Evolutionary conservation across 2,113 vertebrate genomes (phyloP).

Genomic region (Nycticryphes semicollaris): DNA sequence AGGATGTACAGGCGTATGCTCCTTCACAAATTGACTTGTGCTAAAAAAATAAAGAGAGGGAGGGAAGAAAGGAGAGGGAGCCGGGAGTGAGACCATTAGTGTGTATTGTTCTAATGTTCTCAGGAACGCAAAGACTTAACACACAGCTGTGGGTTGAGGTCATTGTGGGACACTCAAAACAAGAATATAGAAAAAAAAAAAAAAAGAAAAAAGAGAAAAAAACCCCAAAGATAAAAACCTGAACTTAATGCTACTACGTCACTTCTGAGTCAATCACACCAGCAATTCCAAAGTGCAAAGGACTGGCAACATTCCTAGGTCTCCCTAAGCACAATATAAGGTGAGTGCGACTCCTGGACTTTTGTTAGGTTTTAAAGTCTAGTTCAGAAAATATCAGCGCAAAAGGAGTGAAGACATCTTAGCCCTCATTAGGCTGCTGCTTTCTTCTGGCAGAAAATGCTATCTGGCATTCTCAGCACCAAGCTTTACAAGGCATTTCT

Average conservation of each 20-base stretch:
- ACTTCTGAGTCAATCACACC: background rate
- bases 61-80: background rate
- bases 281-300: background rate
- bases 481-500: background rate
- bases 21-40: background rate
- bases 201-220: background rate
- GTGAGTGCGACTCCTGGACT: fast-evolving
- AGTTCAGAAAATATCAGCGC: background rate
- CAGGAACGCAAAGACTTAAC: background rate
- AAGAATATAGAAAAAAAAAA: background rate
- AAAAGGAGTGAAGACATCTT: background rate
- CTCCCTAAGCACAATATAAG: background rate
- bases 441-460: background rate
- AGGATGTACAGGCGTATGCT: background rate
- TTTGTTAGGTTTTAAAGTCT: background rate
- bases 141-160: background rate
- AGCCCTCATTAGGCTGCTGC: background rate
- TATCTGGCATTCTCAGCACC: background rate
- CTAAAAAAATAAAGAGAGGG: background rate
- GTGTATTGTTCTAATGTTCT: slow-evolving; percentile 15
- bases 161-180: background rate
- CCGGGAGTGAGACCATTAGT: background rate
- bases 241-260: background rate
- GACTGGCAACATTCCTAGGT: background rate
- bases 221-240: background rate